Evolutionary conservation across 1,140 invertebrate genomes (phyloP).

Genomic region (Caenorhabditis tropicalis): DNA sequence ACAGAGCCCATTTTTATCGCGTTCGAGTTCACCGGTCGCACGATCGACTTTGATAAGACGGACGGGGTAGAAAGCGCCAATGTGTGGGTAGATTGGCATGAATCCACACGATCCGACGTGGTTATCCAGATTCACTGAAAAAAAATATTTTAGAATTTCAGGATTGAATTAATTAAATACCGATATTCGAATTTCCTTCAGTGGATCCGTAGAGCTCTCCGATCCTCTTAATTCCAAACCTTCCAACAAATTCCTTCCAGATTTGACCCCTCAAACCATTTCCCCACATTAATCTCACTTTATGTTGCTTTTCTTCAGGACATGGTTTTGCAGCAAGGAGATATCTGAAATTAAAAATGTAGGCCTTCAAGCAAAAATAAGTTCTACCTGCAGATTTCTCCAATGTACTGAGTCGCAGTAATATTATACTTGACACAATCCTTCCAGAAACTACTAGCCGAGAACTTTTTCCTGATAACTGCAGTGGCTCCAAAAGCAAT

Average conservation of each 20-base stretch:
- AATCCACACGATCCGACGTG: conserved; percentile 94
- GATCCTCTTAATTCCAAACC: conserved; percentile 85
- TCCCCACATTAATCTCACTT: conserved; percentile 85
- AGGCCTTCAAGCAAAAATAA: neutral
- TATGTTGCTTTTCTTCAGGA: conserved; percentile 83
- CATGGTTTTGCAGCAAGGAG: conserved; percentile 84
- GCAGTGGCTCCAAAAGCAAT: conserved; percentile 84
- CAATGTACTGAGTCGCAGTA: conserved; percentile 96
- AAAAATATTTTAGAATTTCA: too few relatives aligned
- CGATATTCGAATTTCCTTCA: conserved; percentile 83
- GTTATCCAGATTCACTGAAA: conserved; percentile 79
- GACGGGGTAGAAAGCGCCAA: conserved; percentile 73
- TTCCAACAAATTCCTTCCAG: conserved; percentile 87
- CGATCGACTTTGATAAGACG: conserved; percentile 84
- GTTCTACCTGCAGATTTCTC: conserved; percentile 85
- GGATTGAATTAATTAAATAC: too few relatives aligned
- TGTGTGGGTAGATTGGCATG: conserved; percentile 77
- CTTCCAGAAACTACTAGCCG: conserved; percentile 89
- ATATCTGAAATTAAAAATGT: conserved; percentile 82
- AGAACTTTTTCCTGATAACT: conserved; percentile 91
- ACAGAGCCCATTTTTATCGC: conserved; percentile 72
- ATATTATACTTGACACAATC: conserved; percentile 91
- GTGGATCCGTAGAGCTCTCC: conserved; percentile 96
- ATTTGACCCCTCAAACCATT: conserved; percentile 95
- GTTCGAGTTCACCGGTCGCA: conserved; percentile 82